Evolutionary conservation across 2,797 vertebrate genomes (phyloP).

Genomic region (Epinephelus coioides): DNA sequence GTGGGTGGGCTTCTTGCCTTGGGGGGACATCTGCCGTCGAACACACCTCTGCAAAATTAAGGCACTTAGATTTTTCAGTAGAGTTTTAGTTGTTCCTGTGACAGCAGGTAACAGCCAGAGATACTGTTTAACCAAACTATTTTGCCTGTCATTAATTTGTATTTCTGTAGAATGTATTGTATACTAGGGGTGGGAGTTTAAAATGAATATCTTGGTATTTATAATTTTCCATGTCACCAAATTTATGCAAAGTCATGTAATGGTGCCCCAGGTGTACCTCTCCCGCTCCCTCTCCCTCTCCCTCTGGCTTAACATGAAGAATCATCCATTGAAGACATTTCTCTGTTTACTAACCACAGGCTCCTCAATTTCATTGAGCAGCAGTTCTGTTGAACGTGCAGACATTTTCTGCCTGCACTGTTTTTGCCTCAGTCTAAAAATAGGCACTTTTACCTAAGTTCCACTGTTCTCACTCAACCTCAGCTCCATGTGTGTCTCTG

Average conservation of each 20-base stretch:
- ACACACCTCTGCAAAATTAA: neutral
- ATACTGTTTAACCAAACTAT: neutral
- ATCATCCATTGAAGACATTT: slow-evolving; percentile 14
- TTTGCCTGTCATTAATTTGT: neutral
- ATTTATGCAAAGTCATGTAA: neutral
- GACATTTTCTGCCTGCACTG: slow-evolving; percentile 18
- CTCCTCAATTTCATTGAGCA: slow-evolving; percentile 40
- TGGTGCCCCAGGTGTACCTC: neutral
- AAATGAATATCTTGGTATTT: neutral
- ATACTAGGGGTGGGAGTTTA: neutral
- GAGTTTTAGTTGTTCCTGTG: neutral
- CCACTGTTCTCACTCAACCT: slow-evolving; percentile 38
- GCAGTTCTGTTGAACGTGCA: slow-evolving; percentile 36
- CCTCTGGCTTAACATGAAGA: slow-evolving; percentile 3
- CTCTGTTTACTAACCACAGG: slow-evolving; percentile 27
- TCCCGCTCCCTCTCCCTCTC: neutral
- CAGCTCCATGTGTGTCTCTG: neutral
- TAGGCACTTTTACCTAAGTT: slow-evolving; percentile 38
- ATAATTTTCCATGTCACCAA: neutral
- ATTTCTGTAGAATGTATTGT: neutral
- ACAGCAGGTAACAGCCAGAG: neutral
- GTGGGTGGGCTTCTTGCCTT: neutral
- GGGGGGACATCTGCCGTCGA: too few relatives aligned
- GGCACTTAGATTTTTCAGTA: neutral
- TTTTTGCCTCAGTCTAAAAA: slow-evolving; percentile 55